phyloP scores from a whole-genome alignment of 2,113 vertebrate genomes.

The Acanthisitta chloris region DNA sequence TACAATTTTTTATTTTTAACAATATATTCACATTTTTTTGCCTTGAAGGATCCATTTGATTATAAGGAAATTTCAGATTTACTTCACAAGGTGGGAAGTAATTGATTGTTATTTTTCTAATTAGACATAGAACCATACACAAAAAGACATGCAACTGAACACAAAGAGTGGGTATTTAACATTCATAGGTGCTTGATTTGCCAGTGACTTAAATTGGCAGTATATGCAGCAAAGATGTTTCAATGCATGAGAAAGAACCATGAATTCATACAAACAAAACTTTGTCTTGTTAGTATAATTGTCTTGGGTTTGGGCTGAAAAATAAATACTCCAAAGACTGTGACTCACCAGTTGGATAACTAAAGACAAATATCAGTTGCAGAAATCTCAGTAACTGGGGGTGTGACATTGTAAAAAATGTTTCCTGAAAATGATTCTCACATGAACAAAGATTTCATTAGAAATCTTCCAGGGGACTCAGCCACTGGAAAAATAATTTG shows the following conservation, averaged over 20 bases:
- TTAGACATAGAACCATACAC: neutral
- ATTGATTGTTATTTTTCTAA: neutral
- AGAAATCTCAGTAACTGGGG: neutral
- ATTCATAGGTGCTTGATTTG: neutral
- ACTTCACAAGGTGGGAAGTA: neutral
- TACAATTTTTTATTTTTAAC: neutral
- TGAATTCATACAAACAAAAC: neutral
- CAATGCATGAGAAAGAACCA: neutral
- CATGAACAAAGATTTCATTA: neutral
- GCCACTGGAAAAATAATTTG: neutral
- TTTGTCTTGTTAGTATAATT: neutral
- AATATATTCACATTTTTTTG: neutral
- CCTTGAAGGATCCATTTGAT: neutral
- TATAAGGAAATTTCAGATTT: neutral
- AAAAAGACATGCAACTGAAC: neutral
- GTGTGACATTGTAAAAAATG: neutral
- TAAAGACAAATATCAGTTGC: neutral
- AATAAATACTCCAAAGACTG: neutral
- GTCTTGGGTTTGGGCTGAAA: neutral
- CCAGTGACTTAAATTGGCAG: neutral
- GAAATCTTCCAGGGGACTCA: neutral
- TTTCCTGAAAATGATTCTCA: neutral
- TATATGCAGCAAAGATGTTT: neutral
- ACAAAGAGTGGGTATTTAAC: neutral
- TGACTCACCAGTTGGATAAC: neutral